Conservation (phyloP, 2,888 invertebrate species). For the Plemyria rubiginata region DNA sequence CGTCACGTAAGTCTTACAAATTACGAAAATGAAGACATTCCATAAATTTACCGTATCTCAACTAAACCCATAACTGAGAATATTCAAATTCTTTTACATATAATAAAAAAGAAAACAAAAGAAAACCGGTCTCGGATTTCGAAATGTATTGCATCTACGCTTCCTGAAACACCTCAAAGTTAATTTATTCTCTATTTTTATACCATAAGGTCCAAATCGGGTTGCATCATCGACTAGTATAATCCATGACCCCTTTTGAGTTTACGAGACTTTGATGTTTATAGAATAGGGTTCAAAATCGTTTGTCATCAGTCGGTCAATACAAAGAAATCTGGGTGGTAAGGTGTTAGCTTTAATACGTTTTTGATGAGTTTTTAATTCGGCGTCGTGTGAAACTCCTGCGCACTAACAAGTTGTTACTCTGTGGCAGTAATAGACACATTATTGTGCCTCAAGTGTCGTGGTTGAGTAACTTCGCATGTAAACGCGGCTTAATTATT, state of each 20-base stretch:
- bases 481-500: constrained; percentile 30
- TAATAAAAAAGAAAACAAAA: constrained; percentile 35
- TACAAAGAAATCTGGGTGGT: constrained; percentile 58
- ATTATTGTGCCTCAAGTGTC: constrained; percentile 31
- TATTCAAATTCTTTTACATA: constrained; percentile 40
- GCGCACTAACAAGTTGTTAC: constrained; percentile 62
- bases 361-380: constrained; percentile 83
- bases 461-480: constrained; percentile 26
- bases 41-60: constrained; percentile 41
- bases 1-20: constrained; percentile 37
- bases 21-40: constrained; percentile 44
- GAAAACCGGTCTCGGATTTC: constrained; percentile 47
- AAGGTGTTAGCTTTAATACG: constrained; percentile 75
- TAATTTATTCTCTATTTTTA: constrained; percentile 28
- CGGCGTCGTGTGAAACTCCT: constrained; percentile 76
- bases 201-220: constrained; percentile 16
- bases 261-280: constrained; percentile 20
- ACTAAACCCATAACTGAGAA: constrained; percentile 47
- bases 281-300: constrained; percentile 40
- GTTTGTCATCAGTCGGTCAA: constrained; percentile 28
- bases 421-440: constrained; percentile 31
- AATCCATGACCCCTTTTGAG: constrained; percentile 19
- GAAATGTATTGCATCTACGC: constrained; percentile 47
- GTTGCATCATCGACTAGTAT: constrained; percentile 22
- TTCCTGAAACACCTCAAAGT: constrained; percentile 47